Evolutionary conservation across 2,797 vertebrate genomes (phyloP), one percentile per base, ranked within the genome.

Genomic region (Mormyrops attenuatus): DNA sequence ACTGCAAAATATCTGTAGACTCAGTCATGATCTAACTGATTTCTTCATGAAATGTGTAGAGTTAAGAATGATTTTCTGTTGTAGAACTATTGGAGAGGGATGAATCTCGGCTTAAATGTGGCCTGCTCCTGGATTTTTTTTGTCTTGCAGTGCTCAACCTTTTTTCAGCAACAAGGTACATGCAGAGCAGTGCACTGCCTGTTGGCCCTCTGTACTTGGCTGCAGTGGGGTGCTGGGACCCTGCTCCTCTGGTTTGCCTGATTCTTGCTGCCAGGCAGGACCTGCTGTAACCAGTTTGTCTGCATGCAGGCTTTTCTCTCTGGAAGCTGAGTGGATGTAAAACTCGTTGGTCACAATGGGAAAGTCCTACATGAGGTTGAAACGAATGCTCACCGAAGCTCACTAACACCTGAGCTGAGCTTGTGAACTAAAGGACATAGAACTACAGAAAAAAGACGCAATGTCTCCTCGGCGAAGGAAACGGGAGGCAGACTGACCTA

Each of bases 341-440:
- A 80, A 82, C 38, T 15, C 66, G 13, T 73, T 38, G 66, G 15
- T 34, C 30, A 38, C 34, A 17, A 73, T 73, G 66, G 66, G 66
- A 73, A 38, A 73, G 17, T 73, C 66, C 66, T 38, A 47, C 38
- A 82, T 6, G 3, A 47, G 77, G 77, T 82, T 82, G 47, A 9
- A 80, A 80, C 2, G 2, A 41, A 80, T 80, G 73, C 20, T 41
- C 20, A 80, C 73, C 2, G 20, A 82, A 8, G 77, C 41, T 82
- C 77, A 82, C 20, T 47, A 47, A 82, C 77, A 82, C 77, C 38
- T 82, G 77, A 82, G 41, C 77, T n/a, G 77, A 82, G 41, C 77
- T 82, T 47, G 77, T 82, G 41, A 80, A 80, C 20, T 9, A 5
- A 41, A 26, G 38, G 34, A 63, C n/a, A 55, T 38, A 20, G 53